These are phyloP conservation scores for Coracias cyanogaster DNA, from an alignment of 2,797 vertebrate genomes.

Conservation along the genomic window DNA sequence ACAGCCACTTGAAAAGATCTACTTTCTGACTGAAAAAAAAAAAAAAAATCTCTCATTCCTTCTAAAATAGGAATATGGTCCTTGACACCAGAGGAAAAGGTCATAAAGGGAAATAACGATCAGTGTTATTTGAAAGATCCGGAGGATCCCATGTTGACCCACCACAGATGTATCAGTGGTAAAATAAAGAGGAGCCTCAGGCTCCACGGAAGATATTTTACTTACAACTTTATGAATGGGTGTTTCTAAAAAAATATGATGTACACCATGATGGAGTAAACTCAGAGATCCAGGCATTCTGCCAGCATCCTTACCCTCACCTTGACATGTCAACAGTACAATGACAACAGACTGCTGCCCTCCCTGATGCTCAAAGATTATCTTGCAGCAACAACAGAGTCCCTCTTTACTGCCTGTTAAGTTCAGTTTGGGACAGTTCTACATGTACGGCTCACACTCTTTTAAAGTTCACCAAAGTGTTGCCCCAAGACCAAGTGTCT, in stretches of 20 bases:
- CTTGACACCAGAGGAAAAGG: background rate
- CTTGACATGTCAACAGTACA: fast-evolving
- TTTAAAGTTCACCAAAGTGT: background rate
- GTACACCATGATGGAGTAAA: background rate
- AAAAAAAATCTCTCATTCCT: background rate
- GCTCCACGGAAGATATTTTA: background rate
- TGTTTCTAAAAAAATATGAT: background rate
- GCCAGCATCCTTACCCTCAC: conserved; percentile 2
- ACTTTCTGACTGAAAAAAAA: background rate
- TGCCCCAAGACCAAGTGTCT: background rate
- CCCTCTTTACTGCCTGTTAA: background rate
- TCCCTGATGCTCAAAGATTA: background rate
- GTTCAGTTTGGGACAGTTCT: background rate
- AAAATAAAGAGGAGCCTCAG: background rate
- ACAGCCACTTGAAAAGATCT: background rate
- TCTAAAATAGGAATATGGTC: background rate
- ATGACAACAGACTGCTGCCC: background rate
- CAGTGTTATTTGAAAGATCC: background rate
- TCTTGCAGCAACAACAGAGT: background rate
- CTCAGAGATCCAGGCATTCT: background rate
- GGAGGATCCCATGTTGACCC: background rate
- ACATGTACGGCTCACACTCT: fast-evolving
- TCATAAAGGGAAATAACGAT: background rate
- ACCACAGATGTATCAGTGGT: background rate
- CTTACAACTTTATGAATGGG: background rate